A percentile compares a stretch with the other conserved stretches of the same genome.
These are phyloP conservation scores for Arenaria interpres DNA, from an alignment of 2,113 vertebrate genomes.

Conservation along the genomic window DNA sequence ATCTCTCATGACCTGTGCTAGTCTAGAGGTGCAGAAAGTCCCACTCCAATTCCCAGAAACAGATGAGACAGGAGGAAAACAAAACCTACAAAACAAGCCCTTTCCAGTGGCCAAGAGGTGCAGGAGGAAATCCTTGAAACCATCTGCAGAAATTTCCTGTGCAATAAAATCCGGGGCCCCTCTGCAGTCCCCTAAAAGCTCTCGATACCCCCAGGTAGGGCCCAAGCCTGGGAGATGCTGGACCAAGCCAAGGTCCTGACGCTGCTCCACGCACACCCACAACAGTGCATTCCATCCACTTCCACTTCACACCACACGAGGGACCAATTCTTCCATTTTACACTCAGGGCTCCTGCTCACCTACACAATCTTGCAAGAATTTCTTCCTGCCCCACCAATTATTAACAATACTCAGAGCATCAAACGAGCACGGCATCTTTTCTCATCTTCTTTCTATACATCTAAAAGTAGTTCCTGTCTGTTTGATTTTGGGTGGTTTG, in stretches of 20 bases:
- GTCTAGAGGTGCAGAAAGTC: neutral
- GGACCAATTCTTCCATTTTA: neutral
- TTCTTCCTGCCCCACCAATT: neutral
- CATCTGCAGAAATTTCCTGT: rapidly evolving
- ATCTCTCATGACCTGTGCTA: rapidly evolving
- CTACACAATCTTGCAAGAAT: too few relatives aligned
- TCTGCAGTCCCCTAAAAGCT: neutral
- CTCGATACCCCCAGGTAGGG: rapidly evolving
- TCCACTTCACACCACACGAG: neutral
- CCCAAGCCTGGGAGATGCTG: neutral
- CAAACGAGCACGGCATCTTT: neutral
- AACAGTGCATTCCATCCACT: rapidly evolving
- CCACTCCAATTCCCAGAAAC: neutral
- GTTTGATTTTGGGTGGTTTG: neutral
- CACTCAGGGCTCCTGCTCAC: neutral
- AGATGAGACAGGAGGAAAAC: neutral
- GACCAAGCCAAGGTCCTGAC: rapidly evolving
- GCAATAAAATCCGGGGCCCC: neutral
- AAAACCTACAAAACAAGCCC: rapidly evolving
- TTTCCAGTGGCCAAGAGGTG: rapidly evolving
- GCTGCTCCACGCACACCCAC: rapidly evolving
- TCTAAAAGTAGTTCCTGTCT: neutral
- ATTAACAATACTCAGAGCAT: neutral
- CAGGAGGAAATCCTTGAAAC: neutral
- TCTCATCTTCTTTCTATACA: neutral